These are phyloP conservation scores for Drosophila bocki DNA, from an alignment of 1,140 invertebrate genomes.

Conservation along the genomic window DNA sequence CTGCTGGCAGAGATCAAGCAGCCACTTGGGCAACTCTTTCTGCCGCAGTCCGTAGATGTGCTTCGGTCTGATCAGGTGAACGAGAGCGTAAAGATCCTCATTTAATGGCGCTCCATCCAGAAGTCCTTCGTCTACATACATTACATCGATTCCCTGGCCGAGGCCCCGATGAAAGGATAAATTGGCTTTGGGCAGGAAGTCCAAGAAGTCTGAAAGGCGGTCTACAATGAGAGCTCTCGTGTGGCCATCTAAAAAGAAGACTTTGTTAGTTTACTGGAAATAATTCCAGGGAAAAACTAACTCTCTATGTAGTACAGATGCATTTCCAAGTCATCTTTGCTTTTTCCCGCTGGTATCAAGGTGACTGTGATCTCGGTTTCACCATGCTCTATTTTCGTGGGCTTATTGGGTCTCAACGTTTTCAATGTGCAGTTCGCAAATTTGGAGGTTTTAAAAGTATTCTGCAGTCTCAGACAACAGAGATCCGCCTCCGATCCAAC, in stretches of 20 bases:
- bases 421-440: conserved; percentile 1
- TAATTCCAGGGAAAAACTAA: not conserved
- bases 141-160: conserved; percentile 48
- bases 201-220: conserved; percentile 26
- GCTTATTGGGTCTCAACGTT: conserved; percentile 16
- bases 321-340: not conserved
- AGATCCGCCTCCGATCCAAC: conserved; percentile 47
- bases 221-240: conserved; percentile 46
- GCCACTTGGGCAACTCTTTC: conserved; percentile 37
- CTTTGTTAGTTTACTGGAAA: not conserved
- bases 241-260: conserved; percentile 29
- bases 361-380: conserved; percentile 24
- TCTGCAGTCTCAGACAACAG: not conserved
- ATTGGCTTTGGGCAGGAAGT: conserved; percentile 56
- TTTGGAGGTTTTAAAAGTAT: not conserved
- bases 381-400: conserved; percentile 4
- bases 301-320: conserved; percentile 49
- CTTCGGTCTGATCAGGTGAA: conserved; percentile 51
- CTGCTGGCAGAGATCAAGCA: conserved; percentile 42
- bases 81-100: conserved; percentile 41
- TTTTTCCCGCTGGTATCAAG: conserved; percentile 40
- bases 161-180: conserved; percentile 26
- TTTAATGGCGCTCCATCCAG: not conserved
- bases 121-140: conserved; percentile 50
- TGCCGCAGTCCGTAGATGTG: conserved; percentile 42